phyloP scores from a whole-genome alignment of 2,888 invertebrate species.

The Cosmia trapezina region DNA sequence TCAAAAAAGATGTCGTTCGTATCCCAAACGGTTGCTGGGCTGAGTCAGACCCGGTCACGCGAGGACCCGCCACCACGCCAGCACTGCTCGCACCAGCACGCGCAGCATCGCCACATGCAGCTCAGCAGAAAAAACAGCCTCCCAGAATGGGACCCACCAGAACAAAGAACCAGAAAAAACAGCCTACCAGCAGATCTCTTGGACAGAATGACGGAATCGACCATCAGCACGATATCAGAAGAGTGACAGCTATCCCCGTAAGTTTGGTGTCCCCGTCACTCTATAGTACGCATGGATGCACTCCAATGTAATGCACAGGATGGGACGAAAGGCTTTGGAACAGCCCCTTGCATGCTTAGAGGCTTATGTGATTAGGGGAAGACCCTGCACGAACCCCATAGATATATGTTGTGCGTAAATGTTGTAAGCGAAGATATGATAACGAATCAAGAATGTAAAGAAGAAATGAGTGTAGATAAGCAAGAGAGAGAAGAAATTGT shows the following conservation, averaged over 20 bases:
- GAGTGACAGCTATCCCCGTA: conserved; percentile 88
- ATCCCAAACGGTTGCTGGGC: conserved; percentile 90
- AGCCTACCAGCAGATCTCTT: conserved; percentile 86
- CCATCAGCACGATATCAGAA: conserved; percentile 75
- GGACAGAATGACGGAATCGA: conserved; percentile 78
- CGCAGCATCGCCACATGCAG: conserved; percentile 82
- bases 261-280: conserved; percentile 88
- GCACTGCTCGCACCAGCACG: conserved; percentile 88
- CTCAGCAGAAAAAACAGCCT: conserved; percentile 88
- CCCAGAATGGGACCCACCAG: conserved; percentile 88
- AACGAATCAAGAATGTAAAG: conserved; percentile 57
- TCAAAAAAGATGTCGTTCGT: conserved; percentile 87
- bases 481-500: conserved; percentile 47
- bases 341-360: conserved; percentile 89
- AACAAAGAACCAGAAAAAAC: conserved; percentile 85
- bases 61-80: conserved; percentile 85
- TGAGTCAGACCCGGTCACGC: conserved; percentile 84
- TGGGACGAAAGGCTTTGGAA: conserved; percentile 83
- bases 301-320: conserved; percentile 78
- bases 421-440: conserved; percentile 65
- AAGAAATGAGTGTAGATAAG: conserved; percentile 56
- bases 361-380: conserved; percentile 86
- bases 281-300: conserved; percentile 87
- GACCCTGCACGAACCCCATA: conserved; percentile 86
- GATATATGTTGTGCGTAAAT: conserved; percentile 79